These are phyloP conservation scores for Intellagama lesueurii DNA, from an alignment of 2,797 vertebrate genomes.

Conservation along the genomic window DNA sequence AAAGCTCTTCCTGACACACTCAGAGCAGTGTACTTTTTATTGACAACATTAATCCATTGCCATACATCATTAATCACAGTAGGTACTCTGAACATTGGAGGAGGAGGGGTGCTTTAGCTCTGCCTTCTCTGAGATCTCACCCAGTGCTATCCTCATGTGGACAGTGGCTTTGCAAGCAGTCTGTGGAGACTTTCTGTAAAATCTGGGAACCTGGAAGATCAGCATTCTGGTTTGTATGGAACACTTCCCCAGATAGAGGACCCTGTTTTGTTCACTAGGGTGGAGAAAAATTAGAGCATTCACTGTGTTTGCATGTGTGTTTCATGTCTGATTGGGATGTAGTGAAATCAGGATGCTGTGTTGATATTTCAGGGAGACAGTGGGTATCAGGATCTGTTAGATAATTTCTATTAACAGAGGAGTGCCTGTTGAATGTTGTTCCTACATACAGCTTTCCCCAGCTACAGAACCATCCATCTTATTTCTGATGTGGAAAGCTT, in stretches of 20 bases:
- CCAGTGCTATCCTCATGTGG: background rate
- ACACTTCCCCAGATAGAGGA: background rate
- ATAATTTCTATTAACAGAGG: background rate
- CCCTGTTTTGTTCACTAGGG: background rate
- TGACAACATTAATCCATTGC: background rate
- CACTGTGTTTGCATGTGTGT: background rate
- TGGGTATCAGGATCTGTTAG: no score
- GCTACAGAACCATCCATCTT: fast-evolving
- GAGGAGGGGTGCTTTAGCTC: background rate
- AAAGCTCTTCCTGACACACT: background rate
- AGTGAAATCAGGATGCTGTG: background rate
- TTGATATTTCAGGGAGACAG: background rate
- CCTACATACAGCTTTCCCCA: background rate
- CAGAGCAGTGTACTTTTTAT: background rate
- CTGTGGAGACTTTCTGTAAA: no score
- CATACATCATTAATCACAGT: background rate
- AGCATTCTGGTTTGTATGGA: background rate
- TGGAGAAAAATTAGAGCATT: background rate
- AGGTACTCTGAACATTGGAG: background rate
- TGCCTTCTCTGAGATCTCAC: background rate
- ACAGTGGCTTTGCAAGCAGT: background rate
- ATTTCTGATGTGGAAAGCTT: background rate
- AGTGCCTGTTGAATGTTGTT: background rate
- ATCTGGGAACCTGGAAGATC: background rate
- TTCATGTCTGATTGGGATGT: background rate